phyloP scores from a whole-genome alignment of 2,888 invertebrate genomes.

The Eupelmus urozonus region DNA sequence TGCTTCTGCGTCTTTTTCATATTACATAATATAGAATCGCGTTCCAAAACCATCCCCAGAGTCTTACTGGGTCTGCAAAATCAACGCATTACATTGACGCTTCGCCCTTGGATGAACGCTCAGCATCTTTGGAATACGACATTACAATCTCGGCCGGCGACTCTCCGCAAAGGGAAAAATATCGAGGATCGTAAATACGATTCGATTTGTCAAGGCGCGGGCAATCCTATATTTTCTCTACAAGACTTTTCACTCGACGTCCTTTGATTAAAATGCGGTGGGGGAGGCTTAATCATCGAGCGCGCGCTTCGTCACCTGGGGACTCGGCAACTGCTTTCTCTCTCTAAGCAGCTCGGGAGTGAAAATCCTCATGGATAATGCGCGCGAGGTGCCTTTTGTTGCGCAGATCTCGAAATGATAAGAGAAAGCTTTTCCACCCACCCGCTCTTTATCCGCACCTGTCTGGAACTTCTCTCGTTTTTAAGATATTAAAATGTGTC shows the following conservation, averaged over 20 bases:
- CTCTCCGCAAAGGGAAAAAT: slow-evolving; percentile 4
- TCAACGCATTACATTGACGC: neutral
- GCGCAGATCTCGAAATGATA: slow-evolving; percentile 55
- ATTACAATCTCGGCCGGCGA: slow-evolving; percentile 5
- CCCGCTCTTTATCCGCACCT: slow-evolving; percentile 41
- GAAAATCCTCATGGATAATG: slow-evolving; percentile 71
- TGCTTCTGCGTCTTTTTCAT: no score
- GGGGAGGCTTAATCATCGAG: slow-evolving; percentile 73
- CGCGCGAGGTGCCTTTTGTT: slow-evolving; percentile 71
- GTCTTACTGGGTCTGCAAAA: neutral
- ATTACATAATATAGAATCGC: neutral
- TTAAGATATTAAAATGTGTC: slow-evolving; percentile 77
- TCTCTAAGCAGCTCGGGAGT: slow-evolving; percentile 58
- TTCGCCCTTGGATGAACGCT: neutral
- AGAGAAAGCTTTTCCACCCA: slow-evolving; percentile 40
- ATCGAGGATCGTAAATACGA: slow-evolving; percentile 49
- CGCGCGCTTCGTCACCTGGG: slow-evolving; percentile 71
- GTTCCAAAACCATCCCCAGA: slow-evolving; percentile 24
- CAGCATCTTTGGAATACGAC: slow-evolving; percentile 10
- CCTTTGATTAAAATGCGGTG: slow-evolving; percentile 75
- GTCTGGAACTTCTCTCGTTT: slow-evolving; percentile 65
- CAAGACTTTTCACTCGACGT: slow-evolving; percentile 75
- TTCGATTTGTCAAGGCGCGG: slow-evolving; percentile 74
- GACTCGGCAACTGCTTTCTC: slow-evolving; percentile 59
- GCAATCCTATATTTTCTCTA: slow-evolving; percentile 73